Base-by-base conservation (phyloP, 2,797 vertebrate genomes). In the Graptemys geographica region DNA sequence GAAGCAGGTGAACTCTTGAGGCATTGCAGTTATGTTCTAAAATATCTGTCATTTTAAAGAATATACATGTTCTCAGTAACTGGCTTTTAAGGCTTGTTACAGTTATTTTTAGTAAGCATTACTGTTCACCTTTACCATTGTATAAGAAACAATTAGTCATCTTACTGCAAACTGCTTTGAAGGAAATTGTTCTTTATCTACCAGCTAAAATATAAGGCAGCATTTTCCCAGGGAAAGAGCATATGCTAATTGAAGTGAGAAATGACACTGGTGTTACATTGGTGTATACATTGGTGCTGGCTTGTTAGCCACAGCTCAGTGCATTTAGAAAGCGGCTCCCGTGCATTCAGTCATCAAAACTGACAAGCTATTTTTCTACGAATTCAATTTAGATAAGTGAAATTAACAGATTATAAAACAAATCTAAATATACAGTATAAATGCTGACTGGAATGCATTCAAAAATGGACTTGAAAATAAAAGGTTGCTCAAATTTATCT, bases 1-100 rank as follows among this genome's bases (percentile, higher is more conserved):
- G 94, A 95, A 94, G 94, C 86, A 88, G 86, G 94, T 96, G 53
- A 69, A 93, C 72, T 84, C 83, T 83, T 92, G 69, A 62, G 69
- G 85, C 59, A 83, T 59, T 88, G 53, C 81, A 87, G 56, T 84
- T 88, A 89, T 88, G 44, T 85, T 94, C 59, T 47, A 94, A 93
- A 96, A 91, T 87, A 53, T 80, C 72, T 15, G 47, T 0, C 0
- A 1, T 84, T 97, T 97, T 94, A 28, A 89, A 92, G 83, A 21
- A 16, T 49, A 11, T 76, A 7, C 10, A 0, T 87, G 28, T 88
- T 89, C 1, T 10, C 74, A 4, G 51, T 79, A 49, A 49, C 7
- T 5, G 65, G 31, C 31, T 93, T 9, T 56, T 83, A 53, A 27
- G 62, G n/a, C 47, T 18, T 33, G 87, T 89, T 83, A 55, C 79